Evolutionary conservation across 2,113 vertebrate species (phyloP).

Genomic region (Lycaon pictus): DNA sequence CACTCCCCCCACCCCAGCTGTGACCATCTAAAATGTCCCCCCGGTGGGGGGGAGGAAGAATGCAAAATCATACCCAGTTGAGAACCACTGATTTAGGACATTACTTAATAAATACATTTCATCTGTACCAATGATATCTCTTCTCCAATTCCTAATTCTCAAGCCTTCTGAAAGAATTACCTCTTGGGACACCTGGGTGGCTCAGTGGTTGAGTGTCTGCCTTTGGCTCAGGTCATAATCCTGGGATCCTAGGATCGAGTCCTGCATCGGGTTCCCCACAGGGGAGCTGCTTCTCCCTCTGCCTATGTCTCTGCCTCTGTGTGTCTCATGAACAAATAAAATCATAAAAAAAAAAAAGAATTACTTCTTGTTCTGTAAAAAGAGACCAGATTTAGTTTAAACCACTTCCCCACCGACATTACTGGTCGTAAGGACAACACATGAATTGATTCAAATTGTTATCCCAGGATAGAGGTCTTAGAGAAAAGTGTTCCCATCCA

Average conservation of each 20-base stretch:
- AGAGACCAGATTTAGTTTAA: neutral
- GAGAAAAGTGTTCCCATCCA: neutral
- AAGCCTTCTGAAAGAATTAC: neutral
- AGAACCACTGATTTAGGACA: neutral
- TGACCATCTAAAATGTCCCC: neutral
- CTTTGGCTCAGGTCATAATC: too few relatives aligned
- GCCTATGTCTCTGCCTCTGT: too few relatives aligned
- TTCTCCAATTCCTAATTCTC: neutral
- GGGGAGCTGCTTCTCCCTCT: too few relatives aligned
- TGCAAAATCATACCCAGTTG: neutral
- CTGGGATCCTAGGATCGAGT: too few relatives aligned
- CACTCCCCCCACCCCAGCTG: too few relatives aligned
- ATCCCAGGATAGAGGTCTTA: neutral
- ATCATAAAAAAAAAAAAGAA: neutral
- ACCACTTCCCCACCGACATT: neutral
- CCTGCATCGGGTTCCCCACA: too few relatives aligned
- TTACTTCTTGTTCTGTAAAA: neutral
- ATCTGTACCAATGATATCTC: neutral
- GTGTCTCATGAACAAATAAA: too few relatives aligned
- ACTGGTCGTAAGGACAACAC: neutral
- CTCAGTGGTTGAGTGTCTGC: too few relatives aligned
- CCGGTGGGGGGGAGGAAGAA: accelerated
- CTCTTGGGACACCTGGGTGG: neutral
- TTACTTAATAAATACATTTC: slow-evolving; percentile 24
- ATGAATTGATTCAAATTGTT: neutral